Conservation (phyloP, 2,888 invertebrate species). For the Thymelicus lineola region DNA sequence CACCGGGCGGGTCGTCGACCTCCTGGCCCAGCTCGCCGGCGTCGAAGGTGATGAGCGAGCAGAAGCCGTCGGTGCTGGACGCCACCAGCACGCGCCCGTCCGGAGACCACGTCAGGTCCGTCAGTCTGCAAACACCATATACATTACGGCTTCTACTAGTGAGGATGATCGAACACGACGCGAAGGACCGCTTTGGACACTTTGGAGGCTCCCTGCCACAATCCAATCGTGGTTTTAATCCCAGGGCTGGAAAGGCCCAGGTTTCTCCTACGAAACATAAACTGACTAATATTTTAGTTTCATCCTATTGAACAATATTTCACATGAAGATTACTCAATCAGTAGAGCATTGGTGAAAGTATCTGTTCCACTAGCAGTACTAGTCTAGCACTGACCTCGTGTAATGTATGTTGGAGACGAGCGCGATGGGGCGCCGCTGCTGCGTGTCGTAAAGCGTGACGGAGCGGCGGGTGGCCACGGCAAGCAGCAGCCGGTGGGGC, state of each 20-base stretch:
- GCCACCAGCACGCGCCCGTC: constrained; percentile 68
- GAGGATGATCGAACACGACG: not conserved
- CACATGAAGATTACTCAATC: too few species aligned
- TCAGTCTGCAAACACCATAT: too few species aligned
- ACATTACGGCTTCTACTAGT: not conserved
- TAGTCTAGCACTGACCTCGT: constrained; percentile 62
- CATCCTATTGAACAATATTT: too few species aligned
- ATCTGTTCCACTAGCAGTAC: not conserved
- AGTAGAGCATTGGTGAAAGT: too few species aligned
- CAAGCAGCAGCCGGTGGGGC: constrained; percentile 94
- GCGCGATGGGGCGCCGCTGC: constrained; percentile 69
- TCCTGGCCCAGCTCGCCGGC: constrained; percentile 64
- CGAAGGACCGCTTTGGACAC: too few species aligned
- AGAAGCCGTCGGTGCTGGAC: constrained; percentile 78
- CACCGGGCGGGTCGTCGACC: constrained; percentile 39
- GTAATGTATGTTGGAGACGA: constrained; percentile 75
- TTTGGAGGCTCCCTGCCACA: too few species aligned
- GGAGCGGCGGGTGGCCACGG: constrained; percentile 94
- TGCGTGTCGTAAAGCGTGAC: constrained; percentile 85
- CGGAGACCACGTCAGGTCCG: constrained; percentile 73
- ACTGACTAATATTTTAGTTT: too few species aligned
- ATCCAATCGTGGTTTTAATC: too few species aligned
- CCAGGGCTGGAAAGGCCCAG: too few species aligned
- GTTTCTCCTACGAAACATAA: too few species aligned
- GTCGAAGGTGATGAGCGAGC: constrained; percentile 70